These are phyloP conservation scores for Fistularia tabacaria DNA, from an alignment of 2,797 vertebrate species.

Conservation along the genomic window DNA sequence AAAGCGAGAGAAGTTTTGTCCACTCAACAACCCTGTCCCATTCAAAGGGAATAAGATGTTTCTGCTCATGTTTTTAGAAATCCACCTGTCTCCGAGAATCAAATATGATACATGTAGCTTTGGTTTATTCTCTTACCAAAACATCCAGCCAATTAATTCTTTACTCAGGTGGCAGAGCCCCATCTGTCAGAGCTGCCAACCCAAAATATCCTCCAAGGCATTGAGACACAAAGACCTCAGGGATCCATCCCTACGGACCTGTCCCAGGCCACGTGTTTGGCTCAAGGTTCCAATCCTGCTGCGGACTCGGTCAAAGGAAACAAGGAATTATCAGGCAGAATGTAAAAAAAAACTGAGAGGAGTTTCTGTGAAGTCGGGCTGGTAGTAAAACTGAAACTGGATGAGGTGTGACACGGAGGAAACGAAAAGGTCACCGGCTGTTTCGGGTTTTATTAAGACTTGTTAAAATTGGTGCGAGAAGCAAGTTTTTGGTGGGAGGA, in stretches of 20 bases:
- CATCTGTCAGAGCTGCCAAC: constrained; percentile 22
- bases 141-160: constrained; percentile 57
- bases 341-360: constrained; percentile 40
- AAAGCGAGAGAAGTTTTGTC: no score
- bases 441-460: constrained; percentile 37
- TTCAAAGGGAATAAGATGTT: no score
- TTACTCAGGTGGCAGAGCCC: constrained; percentile 4
- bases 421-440: constrained; percentile 38
- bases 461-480: constrained; percentile 11
- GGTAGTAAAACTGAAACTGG: constrained; percentile 42
- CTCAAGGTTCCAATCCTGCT: constrained; percentile 59
- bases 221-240: constrained; percentile 13
- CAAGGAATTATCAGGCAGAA: constrained; percentile 39
- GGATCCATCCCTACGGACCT: constrained; percentile 9
- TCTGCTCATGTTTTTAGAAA: constrained; percentile 4
- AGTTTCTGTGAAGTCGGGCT: constrained; percentile 61
- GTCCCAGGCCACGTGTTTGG: constrained; percentile 52
- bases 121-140: constrained; percentile 26
- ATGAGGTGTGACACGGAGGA: constrained; percentile 28
- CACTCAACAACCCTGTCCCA: no score
- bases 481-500: not conserved
- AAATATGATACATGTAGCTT: not conserved
- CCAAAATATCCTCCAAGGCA: constrained; percentile 44
- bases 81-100: constrained; percentile 21
- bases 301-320: constrained; percentile 39